phyloP scores from a whole-genome alignment of 1,140 invertebrate genomes.

The Eufriesea mexicana region DNA sequence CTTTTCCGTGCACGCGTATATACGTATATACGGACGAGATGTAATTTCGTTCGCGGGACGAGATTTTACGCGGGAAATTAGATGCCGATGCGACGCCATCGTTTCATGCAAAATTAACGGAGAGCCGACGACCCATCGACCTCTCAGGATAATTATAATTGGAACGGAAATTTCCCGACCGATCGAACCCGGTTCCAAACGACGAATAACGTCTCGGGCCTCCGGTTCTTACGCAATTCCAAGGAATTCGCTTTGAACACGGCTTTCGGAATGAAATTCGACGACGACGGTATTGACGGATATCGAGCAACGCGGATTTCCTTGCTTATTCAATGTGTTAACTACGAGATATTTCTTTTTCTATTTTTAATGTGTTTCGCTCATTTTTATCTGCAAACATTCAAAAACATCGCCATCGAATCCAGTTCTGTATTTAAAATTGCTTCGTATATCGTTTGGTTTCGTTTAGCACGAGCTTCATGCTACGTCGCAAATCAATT shows the following conservation, averaged over 20 bases:
- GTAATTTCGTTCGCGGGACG: constrained; percentile 29
- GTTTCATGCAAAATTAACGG: not conserved
- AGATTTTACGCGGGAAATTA: constrained; percentile 24
- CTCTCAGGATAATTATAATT: not conserved
- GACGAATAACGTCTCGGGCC: not conserved
- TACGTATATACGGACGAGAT: constrained; percentile 9
- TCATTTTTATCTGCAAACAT: too few species aligned
- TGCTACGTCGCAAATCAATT: too few species aligned
- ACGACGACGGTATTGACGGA: not conserved
- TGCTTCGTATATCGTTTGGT: too few species aligned
- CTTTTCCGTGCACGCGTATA: not conserved
- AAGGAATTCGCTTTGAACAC: not conserved
- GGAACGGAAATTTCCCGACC: constrained; percentile 1
- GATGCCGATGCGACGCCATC: constrained; percentile 2
- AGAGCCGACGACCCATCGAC: not conserved
- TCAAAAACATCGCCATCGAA: too few species aligned
- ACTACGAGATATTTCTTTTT: too few species aligned
- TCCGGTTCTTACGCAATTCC: not conserved
- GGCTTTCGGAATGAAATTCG: not conserved
- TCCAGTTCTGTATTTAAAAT: too few species aligned
- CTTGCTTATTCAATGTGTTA: not conserved
- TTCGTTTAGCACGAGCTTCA: too few species aligned
- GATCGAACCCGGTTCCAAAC: not conserved
- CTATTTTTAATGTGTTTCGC: too few species aligned
- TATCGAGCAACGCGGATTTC: not conserved